Conservation (phyloP, 1,140 invertebrate species). For the Helicoverpa armigera region DNA sequence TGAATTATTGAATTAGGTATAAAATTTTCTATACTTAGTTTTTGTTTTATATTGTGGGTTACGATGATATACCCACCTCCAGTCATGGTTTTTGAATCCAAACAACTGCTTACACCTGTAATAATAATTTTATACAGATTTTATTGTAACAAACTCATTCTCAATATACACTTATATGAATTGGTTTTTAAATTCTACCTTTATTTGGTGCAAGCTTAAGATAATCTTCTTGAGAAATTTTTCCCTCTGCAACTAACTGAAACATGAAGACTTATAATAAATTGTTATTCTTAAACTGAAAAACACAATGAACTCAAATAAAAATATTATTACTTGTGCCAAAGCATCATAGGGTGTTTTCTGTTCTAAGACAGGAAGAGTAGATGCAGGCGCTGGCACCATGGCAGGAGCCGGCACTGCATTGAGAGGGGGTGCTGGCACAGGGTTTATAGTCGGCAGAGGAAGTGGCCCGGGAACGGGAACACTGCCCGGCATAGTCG, state of each 20-base stretch:
- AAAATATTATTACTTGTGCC: conserved; percentile 77
- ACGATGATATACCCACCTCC: conserved; percentile 65
- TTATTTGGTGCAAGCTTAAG: conserved; percentile 80
- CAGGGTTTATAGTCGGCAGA: conserved; percentile 61
- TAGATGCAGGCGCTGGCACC: conserved; percentile 55
- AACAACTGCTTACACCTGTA: conserved; percentile 62
- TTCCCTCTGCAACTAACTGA: conserved; percentile 82
- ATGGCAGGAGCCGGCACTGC: conserved; percentile 41
- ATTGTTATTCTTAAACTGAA: conserved; percentile 43
- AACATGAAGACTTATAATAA: conserved; percentile 62
- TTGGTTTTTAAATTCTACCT: conserved; percentile 61
- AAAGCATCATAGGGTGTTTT: conserved; percentile 72
- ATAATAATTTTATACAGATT: conserved; percentile 44
- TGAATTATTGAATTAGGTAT: no score
- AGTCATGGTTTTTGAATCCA: conserved; percentile 65
- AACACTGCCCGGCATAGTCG: conserved; percentile 46
- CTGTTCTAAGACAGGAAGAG: conserved; percentile 14
- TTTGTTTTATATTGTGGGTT: not conserved
- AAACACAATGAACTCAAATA: conserved; percentile 42
- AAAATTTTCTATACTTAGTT: no score
- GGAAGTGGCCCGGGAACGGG: conserved; percentile 64
- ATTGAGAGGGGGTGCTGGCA: conserved; percentile 39
- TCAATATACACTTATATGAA: conserved; percentile 1
- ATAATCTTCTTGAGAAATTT: conserved; percentile 81
- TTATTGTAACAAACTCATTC: conserved; percentile 23